Percentiles rank a stretch among this genome's conserved stretches.
phyloP scores from a whole-genome alignment of 2,888 invertebrate species.

The Priocnemis perturbator region DNA sequence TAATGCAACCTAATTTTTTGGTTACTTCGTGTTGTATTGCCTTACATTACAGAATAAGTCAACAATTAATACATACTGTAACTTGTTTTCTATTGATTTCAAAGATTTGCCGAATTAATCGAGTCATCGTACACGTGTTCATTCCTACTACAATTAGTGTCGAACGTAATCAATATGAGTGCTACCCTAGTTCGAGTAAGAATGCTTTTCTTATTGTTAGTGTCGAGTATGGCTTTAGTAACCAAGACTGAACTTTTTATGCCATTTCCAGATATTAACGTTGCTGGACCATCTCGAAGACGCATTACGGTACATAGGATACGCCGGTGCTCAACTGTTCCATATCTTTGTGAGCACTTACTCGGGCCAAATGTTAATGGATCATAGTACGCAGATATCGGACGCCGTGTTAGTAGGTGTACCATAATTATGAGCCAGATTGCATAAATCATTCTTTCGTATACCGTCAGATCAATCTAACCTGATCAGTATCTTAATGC shows the following conservation, averaged over 20 bases:
- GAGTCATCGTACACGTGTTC: slow-evolving; percentile 18
- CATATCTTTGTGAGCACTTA: slow-evolving; percentile 4
- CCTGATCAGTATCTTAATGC: too few species aligned
- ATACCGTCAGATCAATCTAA: too few species aligned
- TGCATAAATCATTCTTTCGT: too few species aligned
- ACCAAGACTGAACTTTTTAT: background rate
- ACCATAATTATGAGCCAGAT: background rate
- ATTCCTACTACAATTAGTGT: slow-evolving; percentile 14
- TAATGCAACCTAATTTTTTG: too few species aligned
- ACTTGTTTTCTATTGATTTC: background rate
- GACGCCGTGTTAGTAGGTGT: background rate
- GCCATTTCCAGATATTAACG: background rate
- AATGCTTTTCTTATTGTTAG: background rate
- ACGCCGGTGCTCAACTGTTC: background rate
- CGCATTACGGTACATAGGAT: background rate
- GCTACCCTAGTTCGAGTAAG: slow-evolving; percentile 27
- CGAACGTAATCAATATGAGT: slow-evolving; percentile 25
- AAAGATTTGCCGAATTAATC: slow-evolving; percentile 22
- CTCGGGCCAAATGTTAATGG: background rate
- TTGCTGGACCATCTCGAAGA: background rate
- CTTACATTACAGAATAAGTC: too few species aligned
- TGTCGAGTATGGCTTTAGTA: too few species aligned
- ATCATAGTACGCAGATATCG: background rate
- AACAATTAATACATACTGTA: too few species aligned
- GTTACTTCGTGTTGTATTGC: too few species aligned